phyloP scores from a whole-genome alignment of 2,888 invertebrate genomes.

The Hyposoter dolosus region DNA sequence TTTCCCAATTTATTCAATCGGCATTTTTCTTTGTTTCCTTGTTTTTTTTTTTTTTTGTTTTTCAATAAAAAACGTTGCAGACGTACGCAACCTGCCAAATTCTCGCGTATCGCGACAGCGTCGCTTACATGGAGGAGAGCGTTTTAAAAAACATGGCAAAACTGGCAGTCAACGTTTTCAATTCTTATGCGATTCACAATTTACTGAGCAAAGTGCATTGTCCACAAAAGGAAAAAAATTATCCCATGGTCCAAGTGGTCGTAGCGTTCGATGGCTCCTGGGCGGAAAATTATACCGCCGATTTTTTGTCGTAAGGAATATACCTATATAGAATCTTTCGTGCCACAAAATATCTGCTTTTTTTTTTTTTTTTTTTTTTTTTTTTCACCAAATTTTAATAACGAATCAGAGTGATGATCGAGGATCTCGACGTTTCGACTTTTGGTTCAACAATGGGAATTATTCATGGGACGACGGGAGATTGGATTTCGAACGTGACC shows the following conservation, averaged over 20 bases:
- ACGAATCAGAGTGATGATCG: slow-evolving; percentile 86
- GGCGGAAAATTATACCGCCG: slow-evolving; percentile 72
- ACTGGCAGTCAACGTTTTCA: slow-evolving; percentile 74
- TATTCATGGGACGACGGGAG: slow-evolving; percentile 88
- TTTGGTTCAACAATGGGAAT: slow-evolving; percentile 88
- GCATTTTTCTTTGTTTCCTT: too few species aligned
- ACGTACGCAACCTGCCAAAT: slow-evolving; percentile 77
- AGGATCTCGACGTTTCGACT: slow-evolving; percentile 87
- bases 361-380: neutral
- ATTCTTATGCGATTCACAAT: slow-evolving; percentile 73
- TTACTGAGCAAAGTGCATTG: slow-evolving; percentile 75
- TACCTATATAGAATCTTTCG: neutral
- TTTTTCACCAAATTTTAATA: slow-evolving; percentile 67
- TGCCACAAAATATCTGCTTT: neutral
- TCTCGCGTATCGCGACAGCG: slow-evolving; percentile 76
- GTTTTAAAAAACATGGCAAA: slow-evolving; percentile 73
- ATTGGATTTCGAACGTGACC: slow-evolving; percentile 87
- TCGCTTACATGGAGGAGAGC: slow-evolving; percentile 76
- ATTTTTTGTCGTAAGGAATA: slow-evolving; percentile 75
- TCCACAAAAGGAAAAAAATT: slow-evolving; percentile 44
- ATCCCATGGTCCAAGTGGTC: slow-evolving; percentile 74
- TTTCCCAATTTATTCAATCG: too few species aligned
- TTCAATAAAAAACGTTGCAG: slow-evolving; percentile 63
- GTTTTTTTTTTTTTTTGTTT: too few species aligned
- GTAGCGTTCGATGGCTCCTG: slow-evolving; percentile 78